A percentile compares a stretch with the other conserved stretches of the same genome.
phyloP scores from a whole-genome alignment of 1,140 invertebrate genomes.

The Diachasmimorpha longicaudata region DNA sequence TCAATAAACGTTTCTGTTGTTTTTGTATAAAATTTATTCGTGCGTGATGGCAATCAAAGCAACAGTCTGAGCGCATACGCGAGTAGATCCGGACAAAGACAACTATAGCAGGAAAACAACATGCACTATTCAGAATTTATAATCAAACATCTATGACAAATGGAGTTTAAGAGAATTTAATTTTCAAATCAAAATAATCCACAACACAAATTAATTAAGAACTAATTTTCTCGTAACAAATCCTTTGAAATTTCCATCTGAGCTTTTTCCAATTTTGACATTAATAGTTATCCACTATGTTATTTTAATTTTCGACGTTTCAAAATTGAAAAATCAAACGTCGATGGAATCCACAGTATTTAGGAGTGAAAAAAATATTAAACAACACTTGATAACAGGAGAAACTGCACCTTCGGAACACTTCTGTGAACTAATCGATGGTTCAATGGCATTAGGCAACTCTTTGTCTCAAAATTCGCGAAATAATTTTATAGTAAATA shows the following conservation, averaged over 20 bases:
- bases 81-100: background rate
- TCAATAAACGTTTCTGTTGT: too few relatives aligned
- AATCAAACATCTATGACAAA: too few relatives aligned
- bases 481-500: background rate
- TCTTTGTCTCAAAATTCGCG: too few relatives aligned
- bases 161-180: too few relatives aligned
- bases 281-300: too few relatives aligned
- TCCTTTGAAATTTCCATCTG: too few relatives aligned
- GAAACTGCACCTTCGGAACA: background rate
- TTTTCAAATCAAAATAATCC: too few relatives aligned
- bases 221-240: too few relatives aligned
- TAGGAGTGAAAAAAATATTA: background rate
- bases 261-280: too few relatives aligned
- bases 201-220: too few relatives aligned
- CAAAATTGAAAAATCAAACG: background rate
- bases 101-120: background rate
- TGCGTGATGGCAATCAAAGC: background rate
- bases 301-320: too few relatives aligned
- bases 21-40: background rate
- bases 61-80: background rate
- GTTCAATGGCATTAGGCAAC: background rate
- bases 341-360: background rate
- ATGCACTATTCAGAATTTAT: background rate
- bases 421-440: conserved; percentile 1
- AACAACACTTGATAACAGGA: background rate